These are phyloP conservation scores for Nasonovia ribisnigri DNA, from an alignment of 2,888 invertebrate species.

Conservation along the genomic window DNA sequence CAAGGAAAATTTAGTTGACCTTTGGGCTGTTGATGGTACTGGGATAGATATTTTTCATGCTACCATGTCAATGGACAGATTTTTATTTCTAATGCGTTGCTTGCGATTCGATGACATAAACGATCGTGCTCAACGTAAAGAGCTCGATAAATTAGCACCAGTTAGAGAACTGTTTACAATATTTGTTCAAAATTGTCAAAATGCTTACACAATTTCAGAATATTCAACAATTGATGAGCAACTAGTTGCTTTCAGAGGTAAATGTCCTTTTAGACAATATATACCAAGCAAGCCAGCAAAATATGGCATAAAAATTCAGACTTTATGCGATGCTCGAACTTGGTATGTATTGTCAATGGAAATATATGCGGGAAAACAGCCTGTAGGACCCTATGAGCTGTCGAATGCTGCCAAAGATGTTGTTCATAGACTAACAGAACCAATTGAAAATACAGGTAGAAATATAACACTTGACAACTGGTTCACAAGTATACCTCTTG, in stretches of 20 bases:
- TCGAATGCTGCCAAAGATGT: neutral
- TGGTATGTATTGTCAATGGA: constrained; percentile 28
- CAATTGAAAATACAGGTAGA: constrained; percentile 64
- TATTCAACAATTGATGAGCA: constrained; percentile 41
- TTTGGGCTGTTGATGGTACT: constrained; percentile 26
- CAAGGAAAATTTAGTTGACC: constrained; percentile 36
- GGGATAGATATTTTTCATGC: neutral
- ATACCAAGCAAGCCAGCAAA: constrained; percentile 38
- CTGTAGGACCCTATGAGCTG: neutral
- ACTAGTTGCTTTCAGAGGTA: constrained; percentile 34
- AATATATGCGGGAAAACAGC: constrained; percentile 44
- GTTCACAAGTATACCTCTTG: constrained; percentile 66
- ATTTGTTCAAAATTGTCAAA: constrained; percentile 39
- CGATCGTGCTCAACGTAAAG: constrained; percentile 6
- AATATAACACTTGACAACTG: constrained; percentile 67
- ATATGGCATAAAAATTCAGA: constrained; percentile 52
- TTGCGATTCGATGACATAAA: constrained; percentile 46
- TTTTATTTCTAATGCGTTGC: constrained; percentile 34
- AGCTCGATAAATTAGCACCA: constrained; percentile 50
- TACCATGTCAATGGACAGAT: neutral
- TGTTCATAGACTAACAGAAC: constrained; percentile 46
- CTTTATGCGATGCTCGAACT: constrained; percentile 40
- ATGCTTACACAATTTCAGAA: constrained; percentile 28
- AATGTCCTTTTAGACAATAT: constrained; percentile 46
- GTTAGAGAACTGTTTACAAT: constrained; percentile 29